Evolutionary conservation across 2,113 vertebrate genomes (phyloP).

Genomic region (Pseudolaguvia tuberculata): DNA sequence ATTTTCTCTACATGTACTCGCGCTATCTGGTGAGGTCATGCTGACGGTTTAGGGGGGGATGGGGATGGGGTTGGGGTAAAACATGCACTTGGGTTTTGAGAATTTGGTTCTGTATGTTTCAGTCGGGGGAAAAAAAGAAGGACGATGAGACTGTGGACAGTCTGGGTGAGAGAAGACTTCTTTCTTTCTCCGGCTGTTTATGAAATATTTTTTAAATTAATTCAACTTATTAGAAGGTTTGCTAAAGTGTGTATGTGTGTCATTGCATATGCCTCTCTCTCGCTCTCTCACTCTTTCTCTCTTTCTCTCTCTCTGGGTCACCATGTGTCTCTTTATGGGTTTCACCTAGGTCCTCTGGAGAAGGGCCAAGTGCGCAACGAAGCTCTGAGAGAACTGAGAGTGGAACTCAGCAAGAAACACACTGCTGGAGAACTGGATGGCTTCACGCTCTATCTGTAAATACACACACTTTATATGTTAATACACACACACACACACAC

Average conservation of each 20-base stretch:
- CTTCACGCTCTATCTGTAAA: constrained; percentile 90
- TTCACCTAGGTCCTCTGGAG: constrained; percentile 82
- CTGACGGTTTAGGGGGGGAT: not conserved
- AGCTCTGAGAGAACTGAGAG: constrained; percentile 86
- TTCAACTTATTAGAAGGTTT: too few species aligned
- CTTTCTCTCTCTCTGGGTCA: too few species aligned
- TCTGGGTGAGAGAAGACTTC: constrained; percentile 84
- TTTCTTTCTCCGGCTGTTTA: too few species aligned
- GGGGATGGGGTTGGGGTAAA: too few species aligned
- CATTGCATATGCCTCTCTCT: too few species aligned
- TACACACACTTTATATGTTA: not conserved
- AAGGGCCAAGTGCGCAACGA: constrained; percentile 98
- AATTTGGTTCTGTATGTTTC: constrained; percentile 16
- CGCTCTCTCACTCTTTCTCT: too few species aligned
- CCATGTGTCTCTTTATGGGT: too few species aligned
- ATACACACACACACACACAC: too few species aligned
- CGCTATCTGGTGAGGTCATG: constrained; percentile 85
- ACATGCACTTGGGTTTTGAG: not conserved
- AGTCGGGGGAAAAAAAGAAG: constrained; percentile 99
- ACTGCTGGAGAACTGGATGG: constrained; percentile 88
- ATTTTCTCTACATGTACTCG: constrained; percentile 98
- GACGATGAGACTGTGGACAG: constrained; percentile 98
- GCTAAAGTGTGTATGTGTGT: constrained; percentile 40
- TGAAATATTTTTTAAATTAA: too few species aligned
- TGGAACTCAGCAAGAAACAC: constrained; percentile 96